A percentile compares a stretch with the other conserved stretches of the same genome.
Evolutionary conservation across 2,888 invertebrate species (phyloP).

Genomic region (Trimorus sp.): DNA sequence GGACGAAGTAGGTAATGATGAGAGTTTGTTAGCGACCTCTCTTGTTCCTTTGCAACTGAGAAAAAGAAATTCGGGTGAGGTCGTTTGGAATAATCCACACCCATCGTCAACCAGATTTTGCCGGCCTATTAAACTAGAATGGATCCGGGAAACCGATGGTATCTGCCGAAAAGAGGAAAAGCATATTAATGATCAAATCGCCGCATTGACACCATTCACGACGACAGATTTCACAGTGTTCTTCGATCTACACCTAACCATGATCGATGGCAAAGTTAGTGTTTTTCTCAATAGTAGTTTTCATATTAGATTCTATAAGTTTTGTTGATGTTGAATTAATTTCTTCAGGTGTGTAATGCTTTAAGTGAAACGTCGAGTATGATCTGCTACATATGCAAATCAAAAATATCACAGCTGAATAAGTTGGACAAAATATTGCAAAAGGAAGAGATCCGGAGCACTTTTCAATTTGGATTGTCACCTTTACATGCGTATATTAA

Average conservation of each 20-base stretch:
- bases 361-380: neutral
- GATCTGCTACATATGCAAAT: conserved; percentile 24
- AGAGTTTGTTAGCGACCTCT: conserved; percentile 16
- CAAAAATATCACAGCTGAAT: conserved; percentile 23
- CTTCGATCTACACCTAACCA: no score
- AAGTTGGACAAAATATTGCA: conserved; percentile 23
- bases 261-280: neutral
- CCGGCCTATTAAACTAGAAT: conserved; percentile 49
- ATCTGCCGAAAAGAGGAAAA: no score
- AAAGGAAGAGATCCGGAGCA: conserved; percentile 3
- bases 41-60: conserved; percentile 30
- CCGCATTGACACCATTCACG: no score
- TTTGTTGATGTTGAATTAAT: no score
- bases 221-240: no score
- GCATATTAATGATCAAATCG: no score
- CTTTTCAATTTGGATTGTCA: conserved; percentile 65
- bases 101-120: conserved; percentile 51
- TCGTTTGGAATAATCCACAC: conserved; percentile 37
- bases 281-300: no score
- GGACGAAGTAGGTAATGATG: conserved; percentile 1
- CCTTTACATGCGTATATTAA: no score
- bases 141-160: conserved; percentile 32
- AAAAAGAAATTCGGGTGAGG: no score
- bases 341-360: conserved; percentile 25
- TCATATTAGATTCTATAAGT: no score